phyloP scores from a whole-genome alignment of 2,113 vertebrate genomes.

The Pelusios castaneus region DNA sequence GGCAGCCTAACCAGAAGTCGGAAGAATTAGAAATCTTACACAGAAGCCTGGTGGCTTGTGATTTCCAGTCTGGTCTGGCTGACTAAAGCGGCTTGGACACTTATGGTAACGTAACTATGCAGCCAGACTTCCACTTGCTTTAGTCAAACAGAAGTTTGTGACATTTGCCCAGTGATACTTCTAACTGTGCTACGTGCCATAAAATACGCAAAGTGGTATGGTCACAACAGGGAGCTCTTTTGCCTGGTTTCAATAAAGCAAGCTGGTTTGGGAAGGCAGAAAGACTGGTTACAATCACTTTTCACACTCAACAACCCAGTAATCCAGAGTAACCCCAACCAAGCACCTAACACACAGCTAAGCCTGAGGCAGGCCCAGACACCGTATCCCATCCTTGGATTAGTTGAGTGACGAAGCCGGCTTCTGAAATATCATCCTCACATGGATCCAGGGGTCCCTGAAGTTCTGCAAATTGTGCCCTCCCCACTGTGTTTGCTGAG shows the following conservation, averaged over 20 bases:
- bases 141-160: not conserved
- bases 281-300: not conserved
- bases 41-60: not conserved
- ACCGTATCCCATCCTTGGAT: not conserved
- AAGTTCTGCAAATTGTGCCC: accelerated
- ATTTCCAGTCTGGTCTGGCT: not conserved
- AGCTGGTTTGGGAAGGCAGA: not conserved
- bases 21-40: not conserved
- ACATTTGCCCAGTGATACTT: not conserved
- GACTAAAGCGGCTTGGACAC: not conserved
- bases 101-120: not conserved
- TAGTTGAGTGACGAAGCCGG: not conserved
- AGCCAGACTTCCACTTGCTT: not conserved
- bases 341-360: not conserved
- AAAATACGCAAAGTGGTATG: not conserved
- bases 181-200: not conserved
- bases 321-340: not conserved
- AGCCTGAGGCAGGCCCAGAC: not conserved
- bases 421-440: not conserved
- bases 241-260: not conserved
- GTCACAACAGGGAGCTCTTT: not conserved
- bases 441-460: not conserved
- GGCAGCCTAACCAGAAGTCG: not conserved
- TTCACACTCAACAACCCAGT: accelerated
- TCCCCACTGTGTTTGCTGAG: no score